A percentile compares a stretch with the other conserved stretches of the same genome.
Conservation (phyloP, 2,888 invertebrate species). For the Melipona beecheii region DNA sequence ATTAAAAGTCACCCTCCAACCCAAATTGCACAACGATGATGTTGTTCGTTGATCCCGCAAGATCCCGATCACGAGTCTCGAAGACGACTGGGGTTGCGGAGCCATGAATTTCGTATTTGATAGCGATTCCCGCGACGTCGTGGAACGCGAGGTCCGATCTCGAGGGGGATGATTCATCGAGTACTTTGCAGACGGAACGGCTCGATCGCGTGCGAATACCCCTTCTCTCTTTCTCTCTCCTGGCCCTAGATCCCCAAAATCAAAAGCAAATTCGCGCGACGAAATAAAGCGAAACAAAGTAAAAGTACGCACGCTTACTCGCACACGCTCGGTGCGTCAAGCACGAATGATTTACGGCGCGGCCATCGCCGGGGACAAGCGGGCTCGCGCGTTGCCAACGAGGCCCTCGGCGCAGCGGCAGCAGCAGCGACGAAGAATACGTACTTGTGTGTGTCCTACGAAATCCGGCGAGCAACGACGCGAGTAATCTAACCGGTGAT, state of each 20-base stretch:
- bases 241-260: no score
- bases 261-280: no score
- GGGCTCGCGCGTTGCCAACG: constrained; percentile 40
- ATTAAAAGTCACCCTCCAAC: no score
- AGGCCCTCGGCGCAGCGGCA: constrained; percentile 48
- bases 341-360: constrained; percentile 62
- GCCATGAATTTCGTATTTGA: neutral
- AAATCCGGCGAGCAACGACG: constrained; percentile 66
- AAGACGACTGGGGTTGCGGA: neutral
- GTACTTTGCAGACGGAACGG: constrained; percentile 16
- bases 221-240: no score
- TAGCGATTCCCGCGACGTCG: neutral
- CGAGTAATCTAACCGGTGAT: constrained; percentile 67
- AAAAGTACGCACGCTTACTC: no score
- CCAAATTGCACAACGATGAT: no score
- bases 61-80: neutral
- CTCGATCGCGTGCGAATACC: constrained; percentile 3
- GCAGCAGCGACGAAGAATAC: neutral
- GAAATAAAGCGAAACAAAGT: no score
- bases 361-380: constrained; percentile 29
- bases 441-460: constrained; percentile 61
- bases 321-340: constrained; percentile 6
- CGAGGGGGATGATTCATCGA: constrained; percentile 53
- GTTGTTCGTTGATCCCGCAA: no score
- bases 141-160: constrained; percentile 19